These are phyloP conservation scores for Propithecus deckenii DNA, from an alignment of 2,797 vertebrate genomes.

Conservation along the genomic window DNA sequence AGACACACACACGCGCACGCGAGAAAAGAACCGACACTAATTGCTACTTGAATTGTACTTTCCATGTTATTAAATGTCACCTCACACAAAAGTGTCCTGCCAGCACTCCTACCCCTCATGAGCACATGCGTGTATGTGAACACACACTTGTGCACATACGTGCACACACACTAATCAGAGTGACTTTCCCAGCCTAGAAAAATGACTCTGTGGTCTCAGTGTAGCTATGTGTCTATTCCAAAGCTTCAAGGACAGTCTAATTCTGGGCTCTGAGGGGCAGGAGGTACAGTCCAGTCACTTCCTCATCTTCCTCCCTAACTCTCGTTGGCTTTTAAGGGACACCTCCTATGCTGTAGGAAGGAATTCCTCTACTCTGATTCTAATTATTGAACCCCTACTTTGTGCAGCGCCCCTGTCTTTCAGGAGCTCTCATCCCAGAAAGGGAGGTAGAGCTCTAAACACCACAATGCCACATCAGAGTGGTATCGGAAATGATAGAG, in stretches of 20 bases:
- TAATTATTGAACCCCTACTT: background rate
- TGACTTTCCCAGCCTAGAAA: background rate
- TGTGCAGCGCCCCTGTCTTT: background rate
- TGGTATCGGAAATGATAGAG: background rate
- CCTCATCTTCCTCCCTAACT: background rate
- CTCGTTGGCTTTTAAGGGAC: background rate
- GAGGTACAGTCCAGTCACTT: background rate
- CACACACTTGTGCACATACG: no score
- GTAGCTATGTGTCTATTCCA: background rate
- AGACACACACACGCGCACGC: rapidly evolving
- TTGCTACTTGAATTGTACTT: background rate
- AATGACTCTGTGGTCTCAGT: background rate
- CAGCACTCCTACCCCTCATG: rapidly evolving
- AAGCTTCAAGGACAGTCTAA: background rate
- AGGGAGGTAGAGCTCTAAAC: background rate
- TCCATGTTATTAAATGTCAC: background rate
- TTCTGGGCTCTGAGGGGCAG: background rate
- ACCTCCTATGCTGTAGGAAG: background rate
- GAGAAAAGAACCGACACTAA: background rate
- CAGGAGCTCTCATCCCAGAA: background rate
- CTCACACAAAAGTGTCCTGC: background rate
- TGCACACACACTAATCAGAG: background rate
- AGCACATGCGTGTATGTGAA: background rate
- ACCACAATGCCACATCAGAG: background rate
- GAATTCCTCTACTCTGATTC: background rate